phyloP scores from a whole-genome alignment of 2,113 vertebrate species.

The Electrona antarctica region DNA sequence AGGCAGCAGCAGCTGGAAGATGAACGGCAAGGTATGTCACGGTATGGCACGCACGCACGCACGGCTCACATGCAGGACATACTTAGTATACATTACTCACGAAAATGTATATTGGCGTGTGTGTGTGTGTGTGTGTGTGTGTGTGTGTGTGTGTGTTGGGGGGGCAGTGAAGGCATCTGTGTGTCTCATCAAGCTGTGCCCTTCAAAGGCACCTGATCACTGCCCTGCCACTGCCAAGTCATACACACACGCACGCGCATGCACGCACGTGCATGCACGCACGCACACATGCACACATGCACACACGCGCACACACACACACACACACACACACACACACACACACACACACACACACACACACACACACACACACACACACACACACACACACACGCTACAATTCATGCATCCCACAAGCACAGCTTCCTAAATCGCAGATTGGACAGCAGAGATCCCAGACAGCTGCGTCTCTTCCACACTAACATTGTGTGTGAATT shows the following conservation, averaged over 20 bases:
- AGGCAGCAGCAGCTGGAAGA: conserved; percentile 58
- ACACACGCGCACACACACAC: conserved; percentile 19
- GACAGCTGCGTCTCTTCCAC: too few relatives aligned
- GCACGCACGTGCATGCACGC: conserved; percentile 11
- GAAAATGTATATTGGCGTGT: not conserved
- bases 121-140: not conserved
- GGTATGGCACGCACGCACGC: conserved; percentile 30
- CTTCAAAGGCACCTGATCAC: conserved; percentile 47
- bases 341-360: not conserved
- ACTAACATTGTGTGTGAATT: too few relatives aligned
- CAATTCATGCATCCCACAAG: too few relatives aligned
- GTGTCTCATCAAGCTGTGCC: conserved; percentile 46
- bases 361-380: not conserved
- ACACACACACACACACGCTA: not conserved
- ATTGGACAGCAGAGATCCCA: too few relatives aligned
- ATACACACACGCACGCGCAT: conserved; percentile 12
- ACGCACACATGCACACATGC: conserved; percentile 2
- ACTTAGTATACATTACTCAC: not conserved
- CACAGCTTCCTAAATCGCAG: too few relatives aligned
- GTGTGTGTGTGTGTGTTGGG: not conserved
- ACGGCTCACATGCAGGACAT: too few relatives aligned
- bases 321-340: conserved; percentile 1
- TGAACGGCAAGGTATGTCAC: conserved; percentile 52
- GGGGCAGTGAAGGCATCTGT: conserved; percentile 19
- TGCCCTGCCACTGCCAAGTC: conserved; percentile 41